A percentile compares a stretch with the other conserved stretches of the same genome.
These are phyloP conservation scores for Lepas anatifera DNA, from an alignment of 2,888 invertebrate genomes.

Conservation along the genomic window DNA sequence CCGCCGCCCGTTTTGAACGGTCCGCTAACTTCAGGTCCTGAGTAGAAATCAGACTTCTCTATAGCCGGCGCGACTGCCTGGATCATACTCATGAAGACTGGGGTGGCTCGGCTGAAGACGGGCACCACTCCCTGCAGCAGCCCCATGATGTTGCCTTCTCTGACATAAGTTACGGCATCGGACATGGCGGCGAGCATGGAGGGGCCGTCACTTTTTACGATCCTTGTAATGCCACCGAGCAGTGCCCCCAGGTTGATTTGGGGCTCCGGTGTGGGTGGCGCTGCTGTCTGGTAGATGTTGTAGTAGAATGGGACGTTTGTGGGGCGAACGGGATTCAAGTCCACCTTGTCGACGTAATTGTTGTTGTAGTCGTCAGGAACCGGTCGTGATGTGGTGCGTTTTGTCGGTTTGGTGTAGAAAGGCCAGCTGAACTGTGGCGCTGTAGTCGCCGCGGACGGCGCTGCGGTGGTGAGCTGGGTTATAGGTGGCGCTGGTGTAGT, in stretches of 20 bases:
- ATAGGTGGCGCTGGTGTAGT: too few relatives aligned
- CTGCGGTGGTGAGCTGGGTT: not conserved
- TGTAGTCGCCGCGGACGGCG: not conserved
- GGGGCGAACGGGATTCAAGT: not conserved
- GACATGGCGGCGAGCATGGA: not conserved
- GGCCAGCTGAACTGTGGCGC: not conserved
- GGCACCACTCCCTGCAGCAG: slow-evolving; percentile 8
- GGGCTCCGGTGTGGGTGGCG: not conserved
- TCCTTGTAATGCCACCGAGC: not conserved
- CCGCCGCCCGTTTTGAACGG: too few relatives aligned
- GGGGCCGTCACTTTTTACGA: not conserved
- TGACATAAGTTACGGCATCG: not conserved
- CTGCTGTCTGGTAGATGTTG: not conserved
- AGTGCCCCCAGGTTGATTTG: not conserved
- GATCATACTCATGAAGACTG: not conserved
- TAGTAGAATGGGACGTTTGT: not conserved
- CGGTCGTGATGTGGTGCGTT: not conserved
- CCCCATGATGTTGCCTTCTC: not conserved
- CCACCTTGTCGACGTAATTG: not conserved
- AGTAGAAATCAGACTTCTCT: not conserved
- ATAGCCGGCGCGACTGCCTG: not conserved
- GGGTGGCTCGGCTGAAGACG: slow-evolving; percentile 10
- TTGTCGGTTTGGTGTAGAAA: not conserved
- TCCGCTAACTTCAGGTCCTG: too few relatives aligned
- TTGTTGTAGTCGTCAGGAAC: not conserved